phyloP scores from a whole-genome alignment of 2,113 vertebrate species.

The Oreochromis tanganicae region DNA sequence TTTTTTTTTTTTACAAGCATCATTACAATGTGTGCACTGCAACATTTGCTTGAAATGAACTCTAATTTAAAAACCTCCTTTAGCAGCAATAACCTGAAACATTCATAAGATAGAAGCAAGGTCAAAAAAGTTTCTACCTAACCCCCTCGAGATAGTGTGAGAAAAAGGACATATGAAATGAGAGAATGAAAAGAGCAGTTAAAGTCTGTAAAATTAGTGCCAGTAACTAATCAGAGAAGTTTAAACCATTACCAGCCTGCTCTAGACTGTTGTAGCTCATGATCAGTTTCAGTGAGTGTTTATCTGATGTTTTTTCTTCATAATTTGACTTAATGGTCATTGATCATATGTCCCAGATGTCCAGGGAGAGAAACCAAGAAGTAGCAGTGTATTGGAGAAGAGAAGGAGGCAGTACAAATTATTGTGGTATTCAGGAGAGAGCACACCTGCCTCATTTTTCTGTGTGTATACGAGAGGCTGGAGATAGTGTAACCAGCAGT shows the following conservation, averaged over 20 bases:
- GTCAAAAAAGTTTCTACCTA: not conserved
- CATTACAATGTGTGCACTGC: not conserved
- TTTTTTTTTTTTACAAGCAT: not conserved
- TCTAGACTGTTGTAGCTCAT: not conserved
- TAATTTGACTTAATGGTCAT: not conserved
- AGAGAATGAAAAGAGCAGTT: not conserved
- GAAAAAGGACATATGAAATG: not conserved
- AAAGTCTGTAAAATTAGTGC: not conserved
- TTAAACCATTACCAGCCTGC: not conserved
- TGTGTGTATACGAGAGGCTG: not conserved
- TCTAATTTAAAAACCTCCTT: not conserved
- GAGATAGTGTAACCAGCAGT: not conserved
- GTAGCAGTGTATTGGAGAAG: not conserved
- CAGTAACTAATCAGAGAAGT: not conserved
- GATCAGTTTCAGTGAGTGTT: not conserved
- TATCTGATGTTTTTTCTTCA: not conserved
- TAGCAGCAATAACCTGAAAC: not conserved
- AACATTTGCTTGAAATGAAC: not conserved
- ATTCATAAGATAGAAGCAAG: not conserved
- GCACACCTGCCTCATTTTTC: not conserved
- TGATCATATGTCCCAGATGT: not conserved
- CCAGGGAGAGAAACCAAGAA: not conserved
- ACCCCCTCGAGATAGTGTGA: not conserved
- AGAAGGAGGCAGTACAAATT: not conserved
- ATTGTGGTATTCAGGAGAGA: not conserved